Evolutionary conservation across 2,113 vertebrate species (phyloP).

Genomic region (Pterophyllum scalare): DNA sequence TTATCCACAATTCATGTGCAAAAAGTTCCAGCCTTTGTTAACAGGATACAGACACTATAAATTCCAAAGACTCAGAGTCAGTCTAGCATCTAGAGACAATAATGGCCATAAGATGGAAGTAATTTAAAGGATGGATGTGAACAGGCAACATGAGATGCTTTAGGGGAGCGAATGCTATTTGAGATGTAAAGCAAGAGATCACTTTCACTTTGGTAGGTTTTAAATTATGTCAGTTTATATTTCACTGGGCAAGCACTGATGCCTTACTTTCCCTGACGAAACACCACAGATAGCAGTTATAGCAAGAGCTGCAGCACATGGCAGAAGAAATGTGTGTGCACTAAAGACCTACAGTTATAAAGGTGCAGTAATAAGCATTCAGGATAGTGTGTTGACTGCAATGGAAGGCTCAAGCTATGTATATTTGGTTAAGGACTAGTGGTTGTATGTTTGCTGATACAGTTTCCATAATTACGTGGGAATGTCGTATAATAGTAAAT

Average conservation of each 20-base stretch:
- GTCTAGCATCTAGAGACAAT: neutral
- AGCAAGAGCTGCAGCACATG: neutral
- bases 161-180: neutral
- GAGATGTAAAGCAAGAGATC: neutral
- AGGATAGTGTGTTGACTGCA: neutral
- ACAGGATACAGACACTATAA: neutral
- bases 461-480: neutral
- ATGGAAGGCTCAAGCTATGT: neutral
- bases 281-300: neutral
- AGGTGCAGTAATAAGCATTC: neutral
- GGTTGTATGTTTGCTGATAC: constrained; percentile 11
- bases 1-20: neutral
- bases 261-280: neutral
- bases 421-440: constrained; percentile 2
- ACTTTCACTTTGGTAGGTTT: neutral
- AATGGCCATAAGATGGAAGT: neutral
- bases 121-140: neutral
- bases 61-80: neutral
- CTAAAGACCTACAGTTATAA: neutral
- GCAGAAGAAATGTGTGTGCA: neutral
- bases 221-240: neutral
- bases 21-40: neutral
- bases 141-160: neutral
- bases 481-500: neutral
- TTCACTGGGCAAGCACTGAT: neutral